A percentile compares a stretch with the other conserved stretches of the same genome.
Evolutionary conservation across 2,113 vertebrate species (phyloP).

Genomic region (Trogon melanurus): DNA sequence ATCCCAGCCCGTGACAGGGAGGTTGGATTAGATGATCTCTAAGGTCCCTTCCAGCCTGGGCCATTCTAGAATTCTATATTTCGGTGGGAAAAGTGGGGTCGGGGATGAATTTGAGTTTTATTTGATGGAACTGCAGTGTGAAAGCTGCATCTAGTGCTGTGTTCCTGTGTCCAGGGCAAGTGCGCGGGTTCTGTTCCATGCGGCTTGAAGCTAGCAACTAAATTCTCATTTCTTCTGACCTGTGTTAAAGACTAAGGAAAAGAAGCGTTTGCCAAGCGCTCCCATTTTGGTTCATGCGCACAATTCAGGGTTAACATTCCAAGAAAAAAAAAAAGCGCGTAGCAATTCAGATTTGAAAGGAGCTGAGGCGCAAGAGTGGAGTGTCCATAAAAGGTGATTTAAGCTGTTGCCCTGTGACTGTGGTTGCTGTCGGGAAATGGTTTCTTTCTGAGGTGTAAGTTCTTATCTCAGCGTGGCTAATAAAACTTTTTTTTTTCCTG

Average conservation of each 20-base stretch:
- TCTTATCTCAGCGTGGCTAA: neutral
- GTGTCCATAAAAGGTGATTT: neutral
- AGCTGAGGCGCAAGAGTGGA: neutral
- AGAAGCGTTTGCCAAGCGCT: neutral
- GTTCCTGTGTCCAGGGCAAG: neutral
- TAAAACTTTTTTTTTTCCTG: neutral
- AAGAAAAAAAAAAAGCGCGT: neutral
- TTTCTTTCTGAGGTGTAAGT: neutral
- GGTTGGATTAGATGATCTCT: no score
- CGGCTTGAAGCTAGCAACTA: neutral
- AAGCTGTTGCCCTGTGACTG: neutral
- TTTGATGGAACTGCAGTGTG: neutral
- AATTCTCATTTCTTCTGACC: neutral
- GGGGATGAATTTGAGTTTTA: neutral
- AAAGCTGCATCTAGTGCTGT: rapidly evolving
- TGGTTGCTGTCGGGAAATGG: neutral
- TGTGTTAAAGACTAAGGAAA: neutral
- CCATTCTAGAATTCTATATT: neutral
- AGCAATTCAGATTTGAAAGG: neutral
- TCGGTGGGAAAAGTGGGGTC: neutral
- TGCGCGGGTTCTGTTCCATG: neutral
- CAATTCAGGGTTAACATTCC: neutral
- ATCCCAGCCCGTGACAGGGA: no score
- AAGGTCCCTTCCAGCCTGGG: no score
- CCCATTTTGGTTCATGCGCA: neutral